Evolutionary conservation across 2,113 vertebrate species (phyloP), one percentile per base, ranked within the genome.

Genomic region (Phyllostomus hastatus): DNA sequence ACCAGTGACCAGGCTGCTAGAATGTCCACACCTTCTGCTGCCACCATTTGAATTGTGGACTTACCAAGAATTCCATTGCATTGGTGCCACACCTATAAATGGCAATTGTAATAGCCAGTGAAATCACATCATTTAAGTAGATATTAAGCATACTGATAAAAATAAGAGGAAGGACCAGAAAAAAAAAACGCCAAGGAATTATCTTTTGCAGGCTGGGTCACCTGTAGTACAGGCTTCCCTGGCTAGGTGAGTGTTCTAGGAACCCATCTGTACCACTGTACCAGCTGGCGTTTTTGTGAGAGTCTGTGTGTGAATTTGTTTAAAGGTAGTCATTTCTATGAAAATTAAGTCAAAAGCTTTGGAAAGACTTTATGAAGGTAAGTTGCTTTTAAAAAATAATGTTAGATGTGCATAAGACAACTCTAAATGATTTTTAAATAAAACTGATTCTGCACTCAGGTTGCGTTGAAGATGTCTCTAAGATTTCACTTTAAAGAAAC

Each of bases 341-440:
- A 96, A 90, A 93, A 59, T 61, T n/a, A 89, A 43, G 59, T 50
- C 76, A 88, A 76, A 88, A 95, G 10, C 22, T 70, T 85, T 93
- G 12, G 66, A 52, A 85, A 95, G 67, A 46, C 12, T 70, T 61
- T 7, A 33, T 4, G 16, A 82, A 88, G 70, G 2, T 17, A 94
- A 59, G 10, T 38, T 90, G 31, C 14, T 48, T 82, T 76, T 38
- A 31, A 83, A 78, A 78, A 91, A 88, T 38, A 61, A 46, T 24
- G 7, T 73, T 57, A 54, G 4, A 33, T 43, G 52, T 66, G 72
- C 35, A 19, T 91, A 80, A 73, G 24, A 76, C 35, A 35, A 81
- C 16, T 69, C 28, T 26, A 38, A 94, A 88, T 33, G 5, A 79
- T 46, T 61, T 89, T 26, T 4, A 80, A 73, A 73, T 66, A 16